Evolutionary conservation across 2,888 invertebrate genomes (phyloP).

Genomic region (Lysandra bellargus): DNA sequence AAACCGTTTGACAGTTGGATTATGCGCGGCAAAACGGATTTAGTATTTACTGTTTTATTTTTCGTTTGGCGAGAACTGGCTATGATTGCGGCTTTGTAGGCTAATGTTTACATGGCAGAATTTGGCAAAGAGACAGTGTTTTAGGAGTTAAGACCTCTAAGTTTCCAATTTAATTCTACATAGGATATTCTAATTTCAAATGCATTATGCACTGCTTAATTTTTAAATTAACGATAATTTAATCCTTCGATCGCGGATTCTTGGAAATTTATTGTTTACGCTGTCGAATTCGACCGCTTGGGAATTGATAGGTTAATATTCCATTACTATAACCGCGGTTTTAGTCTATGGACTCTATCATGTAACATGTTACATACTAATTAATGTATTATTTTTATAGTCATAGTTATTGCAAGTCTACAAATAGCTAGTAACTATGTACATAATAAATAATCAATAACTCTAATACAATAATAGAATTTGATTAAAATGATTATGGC

Average conservation of each 20-base stretch:
- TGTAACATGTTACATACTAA: too few relatives aligned
- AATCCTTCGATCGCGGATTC: too few relatives aligned
- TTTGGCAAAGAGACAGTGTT: background rate
- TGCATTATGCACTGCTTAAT: too few relatives aligned
- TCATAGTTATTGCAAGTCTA: background rate
- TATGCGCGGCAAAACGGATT: background rate
- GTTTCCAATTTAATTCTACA: too few relatives aligned
- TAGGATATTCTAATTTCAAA: too few relatives aligned
- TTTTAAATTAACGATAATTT: too few relatives aligned
- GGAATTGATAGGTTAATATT: too few relatives aligned
- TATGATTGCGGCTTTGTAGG: conserved; percentile 7
- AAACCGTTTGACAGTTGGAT: conserved; percentile 19
- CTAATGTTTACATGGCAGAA: background rate
- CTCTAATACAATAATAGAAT: background rate
- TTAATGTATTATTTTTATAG: too few relatives aligned
- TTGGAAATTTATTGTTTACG: too few relatives aligned
- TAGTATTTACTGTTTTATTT: background rate
- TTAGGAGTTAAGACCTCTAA: background rate
- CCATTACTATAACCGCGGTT: too few relatives aligned
- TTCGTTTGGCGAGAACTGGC: background rate
- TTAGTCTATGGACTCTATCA: too few relatives aligned
- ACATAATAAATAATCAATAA: background rate
- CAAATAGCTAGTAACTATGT: background rate
- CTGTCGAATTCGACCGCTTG: too few relatives aligned
- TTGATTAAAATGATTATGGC: background rate